Conservation (phyloP, 2,888 invertebrate species). For the Callosobruchus maculatus region DNA sequence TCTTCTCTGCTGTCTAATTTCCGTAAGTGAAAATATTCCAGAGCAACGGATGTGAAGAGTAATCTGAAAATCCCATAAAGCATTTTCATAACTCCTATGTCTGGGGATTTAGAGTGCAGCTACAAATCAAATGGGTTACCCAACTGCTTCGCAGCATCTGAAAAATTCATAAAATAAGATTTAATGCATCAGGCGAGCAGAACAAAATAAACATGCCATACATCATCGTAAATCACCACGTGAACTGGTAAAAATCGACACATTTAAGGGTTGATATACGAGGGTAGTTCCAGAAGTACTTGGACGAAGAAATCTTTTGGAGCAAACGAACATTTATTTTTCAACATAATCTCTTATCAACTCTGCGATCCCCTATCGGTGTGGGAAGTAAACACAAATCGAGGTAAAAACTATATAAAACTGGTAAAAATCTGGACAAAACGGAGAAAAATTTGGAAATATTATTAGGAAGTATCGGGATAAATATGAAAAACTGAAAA, state of each 20-base stretch:
- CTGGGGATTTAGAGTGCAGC: not conserved
- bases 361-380: no score
- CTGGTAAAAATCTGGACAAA: no score
- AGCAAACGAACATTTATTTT: no score
- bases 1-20: no score
- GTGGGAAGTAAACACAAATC: no score
- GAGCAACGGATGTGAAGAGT: not conserved
- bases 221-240: not conserved
- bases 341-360: no score
- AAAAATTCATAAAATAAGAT: not conserved
- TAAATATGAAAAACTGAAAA: no score
- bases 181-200: not conserved
- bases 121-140: not conserved
- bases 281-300: no score
- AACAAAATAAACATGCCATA: not conserved
- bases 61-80: not conserved
- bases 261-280: not conserved
- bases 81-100: not conserved
- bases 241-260: not conserved
- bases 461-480: no score
- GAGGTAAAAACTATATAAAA: no score
- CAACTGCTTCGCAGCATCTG: not conserved
- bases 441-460: no score
- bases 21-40: not conserved
- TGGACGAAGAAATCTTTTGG: no score